Base-by-base conservation (phyloP, 2,113 vertebrate genomes). In the Bostrychus sinensis region DNA sequence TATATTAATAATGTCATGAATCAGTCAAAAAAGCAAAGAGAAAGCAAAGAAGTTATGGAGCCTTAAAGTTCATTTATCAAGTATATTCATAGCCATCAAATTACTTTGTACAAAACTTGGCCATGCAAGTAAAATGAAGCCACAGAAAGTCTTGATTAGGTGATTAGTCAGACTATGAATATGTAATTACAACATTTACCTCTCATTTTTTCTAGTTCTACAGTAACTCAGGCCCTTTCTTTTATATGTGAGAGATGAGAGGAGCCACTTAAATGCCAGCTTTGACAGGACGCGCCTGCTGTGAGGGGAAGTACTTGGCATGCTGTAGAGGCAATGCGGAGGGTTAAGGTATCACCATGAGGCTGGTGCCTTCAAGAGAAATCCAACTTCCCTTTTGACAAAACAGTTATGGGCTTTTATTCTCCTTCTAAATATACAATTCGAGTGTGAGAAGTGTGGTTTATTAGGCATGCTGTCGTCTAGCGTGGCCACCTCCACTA, bases 381-480 rank as follows among this genome's bases (percentile, higher is more conserved):
- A 66, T 59, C 48, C 50, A 75, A 78, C 62, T 74, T 83, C 37
- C 58, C 25, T 11, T 0, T 16, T 25, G 42, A 71, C 53, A 48
- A 61, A 56, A 39, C 2, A 26, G 42, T 55, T 58, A 23, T 34
- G 28, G 41, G 43, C 65, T 55, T 56, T 8, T 4, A 66, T 60
- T 32, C 45, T 62, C 43, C 55, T 46, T 16, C 37, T 66, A 77
- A 86, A 81, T 75, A 88, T 85, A 73, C 82, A 73, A 83, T 82
- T 84, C 74, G 50, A 68, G 67, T 61, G 56, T 78, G 81, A 77
- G 14, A 81, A 71, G 34, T 41, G 36, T 34, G 58, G 67, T 86
- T 83, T 86, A 89, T 89, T 89, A 88, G 79, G 72, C 73, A 59
- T 80, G 57, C 62, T 45, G 42, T 48, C 77, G 64, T 79, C 78